These are phyloP conservation scores for Lophotriccus pileatus DNA, from an alignment of 2,797 vertebrate genomes.

Conservation along the genomic window DNA sequence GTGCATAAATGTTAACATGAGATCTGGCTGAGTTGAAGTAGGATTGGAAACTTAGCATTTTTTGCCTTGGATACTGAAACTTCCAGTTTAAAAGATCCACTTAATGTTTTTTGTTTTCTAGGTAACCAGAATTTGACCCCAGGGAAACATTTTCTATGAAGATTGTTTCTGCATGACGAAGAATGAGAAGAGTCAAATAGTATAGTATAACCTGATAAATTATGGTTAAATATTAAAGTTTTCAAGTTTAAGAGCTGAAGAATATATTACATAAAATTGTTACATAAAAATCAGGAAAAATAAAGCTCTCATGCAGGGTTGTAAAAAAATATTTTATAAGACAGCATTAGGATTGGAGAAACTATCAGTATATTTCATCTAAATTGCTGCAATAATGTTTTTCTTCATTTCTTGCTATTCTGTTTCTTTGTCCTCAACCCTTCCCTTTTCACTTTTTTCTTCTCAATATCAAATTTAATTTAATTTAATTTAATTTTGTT, in stretches of 20 bases:
- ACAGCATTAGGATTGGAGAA: neutral
- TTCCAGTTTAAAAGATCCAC: neutral
- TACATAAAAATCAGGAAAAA: neutral
- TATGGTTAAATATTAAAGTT: neutral
- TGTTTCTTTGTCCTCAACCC: neutral
- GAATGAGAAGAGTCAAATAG: neutral
- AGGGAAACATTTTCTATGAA: neutral
- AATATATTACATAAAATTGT: neutral
- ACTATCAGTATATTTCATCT: neutral
- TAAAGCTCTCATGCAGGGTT: neutral
- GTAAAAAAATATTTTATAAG: neutral
- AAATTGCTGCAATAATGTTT: neutral
- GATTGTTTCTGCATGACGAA: neutral
- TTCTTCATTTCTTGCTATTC: neutral
- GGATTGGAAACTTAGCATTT: neutral
- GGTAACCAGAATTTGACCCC: neutral
- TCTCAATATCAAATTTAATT: neutral
- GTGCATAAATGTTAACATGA: neutral
- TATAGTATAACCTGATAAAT: neutral
- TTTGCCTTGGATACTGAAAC: neutral
- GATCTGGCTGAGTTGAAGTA: neutral
- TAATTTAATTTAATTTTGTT: neutral
- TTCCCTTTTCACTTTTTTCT: neutral
- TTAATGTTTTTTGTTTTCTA: neutral
- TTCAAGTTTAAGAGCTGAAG: neutral